phyloP scores from a whole-genome alignment of 2,888 invertebrate species.

The Lithosia quadra region DNA sequence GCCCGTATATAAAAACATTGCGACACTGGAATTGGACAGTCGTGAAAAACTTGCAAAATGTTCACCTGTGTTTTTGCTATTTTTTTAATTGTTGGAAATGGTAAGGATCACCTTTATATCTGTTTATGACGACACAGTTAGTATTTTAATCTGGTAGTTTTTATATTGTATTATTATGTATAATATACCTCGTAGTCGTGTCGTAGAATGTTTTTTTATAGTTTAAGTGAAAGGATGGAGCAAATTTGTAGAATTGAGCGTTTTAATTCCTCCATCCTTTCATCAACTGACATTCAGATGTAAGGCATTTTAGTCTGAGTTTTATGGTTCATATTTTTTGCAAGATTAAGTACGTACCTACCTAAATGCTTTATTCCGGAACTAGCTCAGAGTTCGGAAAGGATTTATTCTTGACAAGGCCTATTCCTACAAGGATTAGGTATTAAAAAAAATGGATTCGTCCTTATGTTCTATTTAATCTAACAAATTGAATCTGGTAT shows the following conservation, averaged over 20 bases:
- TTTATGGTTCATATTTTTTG: too few species aligned
- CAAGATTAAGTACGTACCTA: too few species aligned
- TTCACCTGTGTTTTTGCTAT: slow-evolving; percentile 55
- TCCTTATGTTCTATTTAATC: too few species aligned
- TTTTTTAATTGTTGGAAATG: slow-evolving; percentile 44
- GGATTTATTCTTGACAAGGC: not conserved
- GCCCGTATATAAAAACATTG: slow-evolving; percentile 76
- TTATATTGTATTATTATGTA: not conserved
- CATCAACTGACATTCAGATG: too few species aligned
- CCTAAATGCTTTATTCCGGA: not conserved
- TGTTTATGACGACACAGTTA: not conserved
- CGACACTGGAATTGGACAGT: slow-evolving; percentile 58
- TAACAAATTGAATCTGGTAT: too few species aligned
- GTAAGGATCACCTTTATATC: slow-evolving; percentile 39
- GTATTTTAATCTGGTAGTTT: not conserved
- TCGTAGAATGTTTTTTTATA: not conserved
- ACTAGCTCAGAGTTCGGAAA: not conserved
- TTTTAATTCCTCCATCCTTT: not conserved
- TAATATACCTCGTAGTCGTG: not conserved
- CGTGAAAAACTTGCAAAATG: slow-evolving; percentile 71
- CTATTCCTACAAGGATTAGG: too few species aligned
- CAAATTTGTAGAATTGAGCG: not conserved
- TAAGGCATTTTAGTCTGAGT: too few species aligned
- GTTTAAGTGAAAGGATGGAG: not conserved
- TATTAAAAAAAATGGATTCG: too few species aligned